These are phyloP conservation scores for Drosophila orena DNA, from an alignment of 1,140 invertebrate genomes.

Conservation along the genomic window DNA sequence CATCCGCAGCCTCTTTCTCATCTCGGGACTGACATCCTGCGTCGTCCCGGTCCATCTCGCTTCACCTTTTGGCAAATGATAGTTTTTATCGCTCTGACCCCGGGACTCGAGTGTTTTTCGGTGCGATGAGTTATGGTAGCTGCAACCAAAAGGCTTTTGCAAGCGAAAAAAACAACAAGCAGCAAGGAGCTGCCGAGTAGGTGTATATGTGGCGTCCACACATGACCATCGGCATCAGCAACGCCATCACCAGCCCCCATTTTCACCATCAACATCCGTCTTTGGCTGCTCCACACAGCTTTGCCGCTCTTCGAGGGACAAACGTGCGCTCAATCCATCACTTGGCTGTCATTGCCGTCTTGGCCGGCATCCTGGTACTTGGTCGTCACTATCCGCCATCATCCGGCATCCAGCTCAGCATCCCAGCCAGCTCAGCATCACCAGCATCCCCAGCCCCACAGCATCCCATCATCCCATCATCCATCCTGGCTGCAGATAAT, in stretches of 20 bases:
- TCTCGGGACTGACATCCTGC: conserved; percentile 22
- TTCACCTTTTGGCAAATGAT: conserved; percentile 79
- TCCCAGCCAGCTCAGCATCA: neutral
- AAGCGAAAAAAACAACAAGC: conserved; percentile 15
- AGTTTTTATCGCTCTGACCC: conserved; percentile 68
- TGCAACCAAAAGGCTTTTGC: conserved; percentile 74
- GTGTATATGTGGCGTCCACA: conserved; percentile 49
- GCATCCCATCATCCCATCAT: neutral
- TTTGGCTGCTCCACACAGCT: conserved; percentile 34
- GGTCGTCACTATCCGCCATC: no score
- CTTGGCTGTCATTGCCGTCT: conserved; percentile 76
- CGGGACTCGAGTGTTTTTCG: conserved; percentile 57
- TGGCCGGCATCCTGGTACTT: conserved; percentile 27
- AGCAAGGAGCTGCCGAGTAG: conserved; percentile 28
- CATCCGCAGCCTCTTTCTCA: neutral
- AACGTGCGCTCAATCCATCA: conserved; percentile 79
- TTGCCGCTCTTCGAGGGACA: conserved; percentile 24
- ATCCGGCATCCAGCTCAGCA: no score
- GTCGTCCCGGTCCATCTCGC: conserved; percentile 41
- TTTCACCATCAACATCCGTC: conserved; percentile 62
- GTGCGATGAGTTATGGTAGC: conserved; percentile 75
- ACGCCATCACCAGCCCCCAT: conserved; percentile 22
- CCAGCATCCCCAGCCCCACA: neutral
- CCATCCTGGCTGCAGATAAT: conserved; percentile 57
- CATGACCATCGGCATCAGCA: conserved; percentile 52